Evolutionary conservation across 2,113 vertebrate species (phyloP).

Genomic region (Tetrax tetrax): DNA sequence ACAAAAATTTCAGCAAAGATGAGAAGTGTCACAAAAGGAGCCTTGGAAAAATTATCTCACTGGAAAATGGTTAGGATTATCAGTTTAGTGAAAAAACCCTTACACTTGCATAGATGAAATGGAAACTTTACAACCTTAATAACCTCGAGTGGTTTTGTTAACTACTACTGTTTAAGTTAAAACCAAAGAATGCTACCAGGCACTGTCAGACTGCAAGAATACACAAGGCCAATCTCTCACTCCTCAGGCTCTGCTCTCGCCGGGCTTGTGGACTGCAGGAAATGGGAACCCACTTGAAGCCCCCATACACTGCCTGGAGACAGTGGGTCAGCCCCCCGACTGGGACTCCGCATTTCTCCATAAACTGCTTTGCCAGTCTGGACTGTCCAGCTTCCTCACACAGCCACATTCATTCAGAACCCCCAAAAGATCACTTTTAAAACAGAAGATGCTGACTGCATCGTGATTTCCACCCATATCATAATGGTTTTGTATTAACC

Average conservation of each 20-base stretch:
- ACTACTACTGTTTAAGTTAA: neutral
- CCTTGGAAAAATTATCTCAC: neutral
- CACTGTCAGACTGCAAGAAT: neutral
- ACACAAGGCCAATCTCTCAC: neutral
- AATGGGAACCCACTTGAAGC: neutral
- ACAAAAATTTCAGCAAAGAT: neutral
- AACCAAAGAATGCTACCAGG: neutral
- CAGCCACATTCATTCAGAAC: neutral
- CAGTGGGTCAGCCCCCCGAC: neutral
- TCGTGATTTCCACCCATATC: neutral
- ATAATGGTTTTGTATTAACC: slow-evolving; percentile 72
- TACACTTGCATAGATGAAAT: neutral
- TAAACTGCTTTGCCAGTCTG: neutral
- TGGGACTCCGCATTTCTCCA: neutral
- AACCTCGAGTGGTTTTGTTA: neutral
- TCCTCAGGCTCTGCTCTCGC: neutral
- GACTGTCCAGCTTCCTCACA: neutral
- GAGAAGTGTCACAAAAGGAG: neutral
- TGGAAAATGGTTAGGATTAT: neutral
- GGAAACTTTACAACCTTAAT: neutral
- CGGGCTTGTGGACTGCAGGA: neutral
- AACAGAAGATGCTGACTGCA: neutral
- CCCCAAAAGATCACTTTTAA: neutral
- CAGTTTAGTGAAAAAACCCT: neutral
- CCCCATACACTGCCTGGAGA: neutral